Percentiles rank a stretch among this genome's conserved stretches.
phyloP scores from a whole-genome alignment of 2,888 invertebrate genomes.

The Petrolisthes cinctipes region DNA sequence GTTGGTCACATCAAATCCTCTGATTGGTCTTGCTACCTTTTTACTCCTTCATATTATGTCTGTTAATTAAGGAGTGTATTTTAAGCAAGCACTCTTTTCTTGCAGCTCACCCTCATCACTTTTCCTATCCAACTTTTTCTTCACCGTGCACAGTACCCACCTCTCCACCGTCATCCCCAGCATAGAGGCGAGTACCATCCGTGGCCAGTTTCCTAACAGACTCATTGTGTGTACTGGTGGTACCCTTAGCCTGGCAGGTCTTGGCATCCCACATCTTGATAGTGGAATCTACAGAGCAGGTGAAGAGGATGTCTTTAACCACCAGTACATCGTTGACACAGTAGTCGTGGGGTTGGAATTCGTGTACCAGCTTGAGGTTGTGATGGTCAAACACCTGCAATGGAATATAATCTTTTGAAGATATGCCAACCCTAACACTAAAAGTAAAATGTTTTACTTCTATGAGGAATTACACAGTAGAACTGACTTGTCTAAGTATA shows the following conservation, averaged over 20 bases:
- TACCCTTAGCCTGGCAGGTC: constrained; percentile 58
- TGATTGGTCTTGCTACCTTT: too few species aligned
- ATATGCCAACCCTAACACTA: neutral
- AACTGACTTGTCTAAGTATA: too few species aligned
- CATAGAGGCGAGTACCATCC: constrained; percentile 72
- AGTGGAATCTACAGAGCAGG: constrained; percentile 77
- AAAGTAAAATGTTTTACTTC: neutral
- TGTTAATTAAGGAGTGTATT: too few species aligned
- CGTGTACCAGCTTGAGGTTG: constrained; percentile 71
- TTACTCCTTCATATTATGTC: too few species aligned
- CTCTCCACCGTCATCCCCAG: constrained; percentile 77
- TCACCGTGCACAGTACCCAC: constrained; percentile 71
- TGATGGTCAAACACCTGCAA: constrained; percentile 72
- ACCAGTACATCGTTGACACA: constrained; percentile 77
- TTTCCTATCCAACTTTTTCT: too few species aligned
- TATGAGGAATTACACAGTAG: too few species aligned
- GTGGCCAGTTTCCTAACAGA: constrained; percentile 69
- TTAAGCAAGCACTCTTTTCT: too few species aligned
- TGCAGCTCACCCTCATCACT: too few species aligned
- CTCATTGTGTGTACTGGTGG: constrained; percentile 64
- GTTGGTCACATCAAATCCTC: too few species aligned
- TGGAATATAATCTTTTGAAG: constrained; percentile 19
- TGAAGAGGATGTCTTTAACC: constrained; percentile 74
- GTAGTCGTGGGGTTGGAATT: constrained; percentile 75
- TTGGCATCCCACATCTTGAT: constrained; percentile 74